A percentile compares a stretch with the other conserved stretches of the same genome.
Conservation (phyloP, 2,888 invertebrate genomes). For the Tipula vernalis region DNA sequence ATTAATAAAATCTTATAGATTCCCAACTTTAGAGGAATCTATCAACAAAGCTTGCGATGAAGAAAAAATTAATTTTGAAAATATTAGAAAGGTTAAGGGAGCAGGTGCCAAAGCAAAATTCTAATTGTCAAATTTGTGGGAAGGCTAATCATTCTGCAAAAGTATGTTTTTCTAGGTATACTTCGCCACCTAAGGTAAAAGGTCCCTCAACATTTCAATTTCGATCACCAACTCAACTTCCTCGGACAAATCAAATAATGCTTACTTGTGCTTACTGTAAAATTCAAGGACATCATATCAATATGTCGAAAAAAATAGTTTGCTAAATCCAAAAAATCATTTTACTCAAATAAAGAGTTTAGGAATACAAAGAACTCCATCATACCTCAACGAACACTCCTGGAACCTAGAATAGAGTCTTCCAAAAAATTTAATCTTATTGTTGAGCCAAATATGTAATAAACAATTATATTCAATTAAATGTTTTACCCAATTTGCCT, state of each 20-base stretch:
- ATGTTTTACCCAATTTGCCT: not conserved
- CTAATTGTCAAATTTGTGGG: not conserved
- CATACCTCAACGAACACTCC: not conserved
- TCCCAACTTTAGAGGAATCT: not conserved
- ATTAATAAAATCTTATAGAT: not conserved
- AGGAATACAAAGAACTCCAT: not conserved
- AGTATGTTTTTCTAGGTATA: not conserved
- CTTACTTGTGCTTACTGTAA: not conserved
- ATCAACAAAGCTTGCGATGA: not conserved
- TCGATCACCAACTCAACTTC: not conserved
- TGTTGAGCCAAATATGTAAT: no score
- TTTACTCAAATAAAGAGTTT: no score
- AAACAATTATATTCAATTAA: not conserved
- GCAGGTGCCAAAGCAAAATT: not conserved
- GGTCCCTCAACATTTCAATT: not conserved
- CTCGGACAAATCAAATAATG: not conserved
- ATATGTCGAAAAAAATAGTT: no score
- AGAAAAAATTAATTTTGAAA: not conserved
- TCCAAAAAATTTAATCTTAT: no score
- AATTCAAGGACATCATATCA: no score
- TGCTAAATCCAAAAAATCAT: no score
- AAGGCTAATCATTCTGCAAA: not conserved
- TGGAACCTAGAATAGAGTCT: not conserved
- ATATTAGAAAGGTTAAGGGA: not conserved
- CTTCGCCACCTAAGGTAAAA: not conserved